phyloP scores from a whole-genome alignment of 2,113 vertebrate genomes.

The Mystacornis crossleyi region DNA sequence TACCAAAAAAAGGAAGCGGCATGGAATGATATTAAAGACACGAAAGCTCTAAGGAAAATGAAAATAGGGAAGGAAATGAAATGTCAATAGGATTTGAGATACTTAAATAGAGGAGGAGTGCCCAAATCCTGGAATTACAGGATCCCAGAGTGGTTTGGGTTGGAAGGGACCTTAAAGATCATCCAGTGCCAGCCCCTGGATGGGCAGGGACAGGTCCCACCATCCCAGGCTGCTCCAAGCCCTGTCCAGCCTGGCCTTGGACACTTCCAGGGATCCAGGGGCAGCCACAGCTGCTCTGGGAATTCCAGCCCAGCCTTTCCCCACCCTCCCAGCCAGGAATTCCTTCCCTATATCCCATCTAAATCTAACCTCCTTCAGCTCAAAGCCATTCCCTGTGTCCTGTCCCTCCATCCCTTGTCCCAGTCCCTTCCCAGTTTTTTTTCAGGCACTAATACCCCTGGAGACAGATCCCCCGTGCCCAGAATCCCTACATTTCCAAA shows the following conservation, averaged over 20 bases:
- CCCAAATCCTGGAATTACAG: background rate
- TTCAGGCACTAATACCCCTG: background rate
- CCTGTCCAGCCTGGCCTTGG: fast-evolving
- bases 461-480: fast-evolving
- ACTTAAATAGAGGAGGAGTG: background rate
- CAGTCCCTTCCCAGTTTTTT: background rate
- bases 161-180: background rate
- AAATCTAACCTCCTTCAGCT: background rate
- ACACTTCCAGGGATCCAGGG: fast-evolving
- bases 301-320: background rate
- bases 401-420: background rate
- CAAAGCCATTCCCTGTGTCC: background rate
- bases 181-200: background rate
- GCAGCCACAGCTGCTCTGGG: background rate
- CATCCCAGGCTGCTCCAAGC: fast-evolving
- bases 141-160: background rate
- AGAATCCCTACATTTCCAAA: background rate
- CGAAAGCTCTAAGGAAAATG: fast-evolving
- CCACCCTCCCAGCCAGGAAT: background rate
- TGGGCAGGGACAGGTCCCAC: background rate
- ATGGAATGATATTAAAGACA: fast-evolving
- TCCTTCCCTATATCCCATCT: background rate
- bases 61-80: background rate
- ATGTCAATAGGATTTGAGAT: background rate
- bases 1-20: background rate